These are phyloP conservation scores for Tragulus kanchil DNA, from an alignment of 2,113 vertebrate genomes.

Conservation along the genomic window DNA sequence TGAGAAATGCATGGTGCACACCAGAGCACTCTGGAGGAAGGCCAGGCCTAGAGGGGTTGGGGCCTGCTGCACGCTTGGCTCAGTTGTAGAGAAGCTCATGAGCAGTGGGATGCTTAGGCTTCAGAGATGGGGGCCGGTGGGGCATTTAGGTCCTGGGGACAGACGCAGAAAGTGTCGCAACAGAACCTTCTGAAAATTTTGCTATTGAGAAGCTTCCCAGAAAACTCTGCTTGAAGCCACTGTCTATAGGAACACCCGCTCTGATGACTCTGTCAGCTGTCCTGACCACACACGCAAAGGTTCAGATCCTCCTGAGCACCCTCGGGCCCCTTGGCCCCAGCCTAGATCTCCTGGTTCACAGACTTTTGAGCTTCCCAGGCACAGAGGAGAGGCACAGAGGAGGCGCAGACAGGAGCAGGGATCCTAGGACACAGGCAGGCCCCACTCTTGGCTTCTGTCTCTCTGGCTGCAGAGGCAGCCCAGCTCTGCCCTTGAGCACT, in stretches of 20 bases:
- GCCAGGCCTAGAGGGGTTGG: not conserved
- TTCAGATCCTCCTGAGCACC: not conserved
- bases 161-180: not conserved
- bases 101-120: not conserved
- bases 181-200: not conserved
- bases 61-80: not conserved
- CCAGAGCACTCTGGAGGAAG: constrained; percentile 33
- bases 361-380: not conserved
- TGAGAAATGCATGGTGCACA: constrained; percentile 75
- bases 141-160: not conserved
- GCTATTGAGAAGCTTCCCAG: constrained; percentile 11
- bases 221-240: constrained; percentile 1
- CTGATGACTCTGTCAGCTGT: not conserved
- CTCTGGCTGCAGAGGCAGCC: not conserved
- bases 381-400: not conserved
- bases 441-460: not conserved
- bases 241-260: not conserved
- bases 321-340: not conserved
- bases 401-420: not conserved
- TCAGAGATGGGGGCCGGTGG: not conserved
- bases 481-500: not conserved
- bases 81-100: not conserved
- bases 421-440: not conserved
- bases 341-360: not conserved
- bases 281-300: not conserved